Conservation (phyloP, 2,113 vertebrate species). For the Spheniscus mendiculus region DNA sequence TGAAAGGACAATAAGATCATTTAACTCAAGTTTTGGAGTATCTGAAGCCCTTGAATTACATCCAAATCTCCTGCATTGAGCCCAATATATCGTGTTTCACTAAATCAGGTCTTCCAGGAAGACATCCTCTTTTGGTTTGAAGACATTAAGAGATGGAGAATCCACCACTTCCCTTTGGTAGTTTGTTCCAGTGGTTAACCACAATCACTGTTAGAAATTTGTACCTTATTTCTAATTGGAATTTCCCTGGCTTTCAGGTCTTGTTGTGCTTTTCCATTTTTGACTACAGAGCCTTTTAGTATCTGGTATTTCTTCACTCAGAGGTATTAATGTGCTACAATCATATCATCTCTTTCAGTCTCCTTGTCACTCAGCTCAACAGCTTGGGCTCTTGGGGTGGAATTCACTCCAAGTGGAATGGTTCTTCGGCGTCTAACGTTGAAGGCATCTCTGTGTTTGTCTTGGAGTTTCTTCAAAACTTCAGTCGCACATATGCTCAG, state of each 20-base stretch:
- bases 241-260: background rate
- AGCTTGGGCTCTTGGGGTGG: background rate
- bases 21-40: background rate
- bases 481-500: background rate
- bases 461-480: slow-evolving; percentile 13
- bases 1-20: background rate
- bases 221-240: background rate
- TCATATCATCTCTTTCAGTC: background rate
- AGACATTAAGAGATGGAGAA: background rate
- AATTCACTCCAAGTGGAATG: background rate
- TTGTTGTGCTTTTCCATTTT: background rate
- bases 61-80: background rate
- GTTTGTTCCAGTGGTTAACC: slow-evolving; percentile 14
- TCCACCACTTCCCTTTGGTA: background rate
- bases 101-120: background rate
- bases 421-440: background rate
- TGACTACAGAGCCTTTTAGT: background rate
- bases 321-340: background rate
- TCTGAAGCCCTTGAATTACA: background rate
- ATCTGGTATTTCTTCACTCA: background rate
- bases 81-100: background rate
- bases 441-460: background rate
- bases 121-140: background rate
- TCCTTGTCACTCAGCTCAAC: background rate
- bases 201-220: slow-evolving; percentile 14